These are phyloP conservation scores for Grallaria varia DNA, from an alignment of 2,113 vertebrate genomes.

Conservation along the genomic window DNA sequence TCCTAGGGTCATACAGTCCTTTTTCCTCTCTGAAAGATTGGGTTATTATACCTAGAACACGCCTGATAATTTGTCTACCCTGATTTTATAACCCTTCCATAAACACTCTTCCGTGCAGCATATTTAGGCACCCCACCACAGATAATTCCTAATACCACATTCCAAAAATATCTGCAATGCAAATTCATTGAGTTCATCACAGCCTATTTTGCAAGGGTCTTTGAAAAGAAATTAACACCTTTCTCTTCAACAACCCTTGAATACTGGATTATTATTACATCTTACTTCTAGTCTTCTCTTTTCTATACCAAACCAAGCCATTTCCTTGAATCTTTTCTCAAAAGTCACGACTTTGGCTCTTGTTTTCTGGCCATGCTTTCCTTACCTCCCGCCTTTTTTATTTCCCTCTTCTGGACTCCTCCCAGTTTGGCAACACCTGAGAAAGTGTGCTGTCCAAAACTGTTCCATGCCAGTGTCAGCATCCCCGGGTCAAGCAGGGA, in stretches of 20 bases:
- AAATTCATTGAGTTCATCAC: not conserved
- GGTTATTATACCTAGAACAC: not conserved
- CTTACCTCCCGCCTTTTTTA: not conserved
- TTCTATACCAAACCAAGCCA: not conserved
- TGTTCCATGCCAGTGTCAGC: not conserved
- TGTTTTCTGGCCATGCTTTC: not conserved
- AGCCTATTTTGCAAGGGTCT: not conserved
- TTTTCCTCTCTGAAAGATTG: not conserved
- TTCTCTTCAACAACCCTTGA: not conserved
- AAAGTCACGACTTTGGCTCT: not conserved
- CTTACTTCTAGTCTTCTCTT: not conserved
- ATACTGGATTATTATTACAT: not conserved
- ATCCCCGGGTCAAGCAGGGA: not conserved
- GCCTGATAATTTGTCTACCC: not conserved
- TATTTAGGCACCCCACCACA: not conserved
- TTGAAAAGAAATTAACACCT: not conserved
- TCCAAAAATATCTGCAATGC: not conserved
- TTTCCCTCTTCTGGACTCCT: not conserved
- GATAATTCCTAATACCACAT: not conserved
- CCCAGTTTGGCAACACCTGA: not conserved
- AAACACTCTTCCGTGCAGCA: not conserved
- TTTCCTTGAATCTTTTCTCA: not conserved
- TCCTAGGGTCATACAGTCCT: not conserved
- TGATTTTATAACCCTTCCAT: not conserved
- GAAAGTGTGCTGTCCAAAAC: not conserved